Conservation (phyloP, 1,140 invertebrate species). For the Aphelinus certus region DNA sequence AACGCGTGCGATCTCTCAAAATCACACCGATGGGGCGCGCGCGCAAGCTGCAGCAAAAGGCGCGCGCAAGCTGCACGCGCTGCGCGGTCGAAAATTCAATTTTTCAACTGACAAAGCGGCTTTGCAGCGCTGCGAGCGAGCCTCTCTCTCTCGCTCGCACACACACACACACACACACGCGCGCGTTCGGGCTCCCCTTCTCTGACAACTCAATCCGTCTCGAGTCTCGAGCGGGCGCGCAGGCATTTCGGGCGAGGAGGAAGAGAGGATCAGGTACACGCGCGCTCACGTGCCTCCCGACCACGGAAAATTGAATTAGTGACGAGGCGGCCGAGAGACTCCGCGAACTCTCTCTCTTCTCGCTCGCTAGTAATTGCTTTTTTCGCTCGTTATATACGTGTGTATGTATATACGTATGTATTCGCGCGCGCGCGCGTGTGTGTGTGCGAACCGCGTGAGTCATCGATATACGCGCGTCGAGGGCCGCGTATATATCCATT, state of each 20-base stretch:
- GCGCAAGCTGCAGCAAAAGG: not conserved
- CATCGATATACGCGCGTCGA: slow-evolving; percentile 36
- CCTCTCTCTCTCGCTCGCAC: no score
- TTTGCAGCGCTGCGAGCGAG: not conserved
- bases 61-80: not conserved
- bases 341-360: slow-evolving; percentile 19
- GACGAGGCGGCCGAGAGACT: slow-evolving; percentile 35
- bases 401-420: no score
- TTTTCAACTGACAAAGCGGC: slow-evolving; percentile 50
- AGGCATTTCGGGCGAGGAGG: not conserved
- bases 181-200: not conserved
- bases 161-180: not conserved
- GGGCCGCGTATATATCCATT: slow-evolving; percentile 28
- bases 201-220: slow-evolving; percentile 41
- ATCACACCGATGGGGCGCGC: no score
- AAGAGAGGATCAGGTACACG: not conserved
- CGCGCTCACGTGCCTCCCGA: slow-evolving; percentile 9
- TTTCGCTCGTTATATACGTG: slow-evolving; percentile 29
- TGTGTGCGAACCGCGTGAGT: slow-evolving; percentile 14
- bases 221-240: no score
- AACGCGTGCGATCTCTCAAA: no score
- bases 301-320: slow-evolving; percentile 44
- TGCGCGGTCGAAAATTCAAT: slow-evolving; percentile 41
- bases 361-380: slow-evolving; percentile 32
- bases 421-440: no score